Percentiles rank a stretch among this genome's conserved stretches.
Conservation (phyloP, 2,888 invertebrate genomes). For the Drosophila mettleri region DNA sequence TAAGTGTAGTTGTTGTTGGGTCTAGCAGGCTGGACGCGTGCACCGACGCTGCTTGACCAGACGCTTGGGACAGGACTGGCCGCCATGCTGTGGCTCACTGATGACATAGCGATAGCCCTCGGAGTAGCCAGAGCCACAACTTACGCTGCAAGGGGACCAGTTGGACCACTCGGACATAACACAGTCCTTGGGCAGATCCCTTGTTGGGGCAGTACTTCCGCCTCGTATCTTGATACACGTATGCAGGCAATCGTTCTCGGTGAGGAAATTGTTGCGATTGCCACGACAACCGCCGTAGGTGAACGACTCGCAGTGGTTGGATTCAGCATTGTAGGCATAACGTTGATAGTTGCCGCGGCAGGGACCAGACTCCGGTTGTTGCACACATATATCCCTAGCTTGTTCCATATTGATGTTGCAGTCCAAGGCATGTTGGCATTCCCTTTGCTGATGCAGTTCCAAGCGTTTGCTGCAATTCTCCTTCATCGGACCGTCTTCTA, state of each 20-base stretch:
- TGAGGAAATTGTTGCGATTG: conserved; percentile 95
- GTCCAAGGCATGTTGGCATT: conserved; percentile 89
- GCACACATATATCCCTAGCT: conserved; percentile 94
- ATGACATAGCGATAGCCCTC: conserved; percentile 85
- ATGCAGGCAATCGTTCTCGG: conserved; percentile 90
- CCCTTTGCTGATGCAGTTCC: conserved; percentile 91
- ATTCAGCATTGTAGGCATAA: conserved; percentile 92
- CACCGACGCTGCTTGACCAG: conserved; percentile 83
- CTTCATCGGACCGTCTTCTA: conserved; percentile 88
- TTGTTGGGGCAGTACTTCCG: not conserved
- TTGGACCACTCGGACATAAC: conserved; percentile 92
- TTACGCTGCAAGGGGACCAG: conserved; percentile 93
- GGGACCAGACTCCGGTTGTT: conserved; percentile 91
- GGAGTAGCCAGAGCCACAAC: conserved; percentile 91
- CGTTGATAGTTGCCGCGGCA: conserved; percentile 95
- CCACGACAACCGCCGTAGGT: conserved; percentile 95
- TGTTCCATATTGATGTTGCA: conserved; percentile 90
- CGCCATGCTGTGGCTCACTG: conserved; percentile 80
- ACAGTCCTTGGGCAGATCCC: conserved; percentile 87
- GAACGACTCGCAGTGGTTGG: conserved; percentile 93
- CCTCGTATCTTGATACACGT: conserved; percentile 86
- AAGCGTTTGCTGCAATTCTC: conserved; percentile 89
- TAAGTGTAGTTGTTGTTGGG: not conserved
- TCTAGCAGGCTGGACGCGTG: conserved; percentile 79
- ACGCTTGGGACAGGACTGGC: conserved; percentile 81